Evolutionary conservation across 2,888 invertebrate species (phyloP), one percentile per base, ranked within the genome.

Genomic region (Mantis religiosa): DNA sequence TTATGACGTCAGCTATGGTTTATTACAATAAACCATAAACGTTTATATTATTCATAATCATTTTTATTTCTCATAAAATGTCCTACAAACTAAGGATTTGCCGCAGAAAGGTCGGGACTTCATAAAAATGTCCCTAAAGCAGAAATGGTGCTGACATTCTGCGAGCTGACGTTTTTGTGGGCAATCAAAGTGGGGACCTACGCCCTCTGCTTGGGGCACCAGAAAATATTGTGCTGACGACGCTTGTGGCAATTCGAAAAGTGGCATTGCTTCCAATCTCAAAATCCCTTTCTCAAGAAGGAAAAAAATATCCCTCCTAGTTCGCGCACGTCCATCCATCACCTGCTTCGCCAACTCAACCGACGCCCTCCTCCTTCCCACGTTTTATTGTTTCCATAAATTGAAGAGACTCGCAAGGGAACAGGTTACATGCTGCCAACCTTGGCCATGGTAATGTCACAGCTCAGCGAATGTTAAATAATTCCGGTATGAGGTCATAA

Each of bases 321-420:
- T 71, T 71, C 54, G 20, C 85, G 25, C 28, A 83, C 82, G 30
- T 41, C 83, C 87, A 89, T 89, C 89, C 87, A 87, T 89, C 88
- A 88, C 84, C 28, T 34, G 47, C n/a, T 15, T 25, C 27, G 54
- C 41, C 54, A 41, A 54, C 41, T 54, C 41, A n/a, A 41, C 85
- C 85, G 41, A 47, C 85, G 14, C 41, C 88, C 14, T 83, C 82
- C 41, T 28, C 81, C 88, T 41, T 20, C 83, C 85, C 81, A 82
- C 82, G 84, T 87, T 87, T 87, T 89, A 89, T 89, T 89, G 89
- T 89, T 89, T 87, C 89, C 89, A 89, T 89, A 89, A 89, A 89
- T 89, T 89, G 54, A 71, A 71, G 54, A 71, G 54, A 71, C 20
- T 20, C 54, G 54, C 54, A 15, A 20, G 54, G 54, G 54, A 25